Evolutionary conservation across 1,140 invertebrate genomes (phyloP).

Genomic region (Harlomillsia oculata): DNA sequence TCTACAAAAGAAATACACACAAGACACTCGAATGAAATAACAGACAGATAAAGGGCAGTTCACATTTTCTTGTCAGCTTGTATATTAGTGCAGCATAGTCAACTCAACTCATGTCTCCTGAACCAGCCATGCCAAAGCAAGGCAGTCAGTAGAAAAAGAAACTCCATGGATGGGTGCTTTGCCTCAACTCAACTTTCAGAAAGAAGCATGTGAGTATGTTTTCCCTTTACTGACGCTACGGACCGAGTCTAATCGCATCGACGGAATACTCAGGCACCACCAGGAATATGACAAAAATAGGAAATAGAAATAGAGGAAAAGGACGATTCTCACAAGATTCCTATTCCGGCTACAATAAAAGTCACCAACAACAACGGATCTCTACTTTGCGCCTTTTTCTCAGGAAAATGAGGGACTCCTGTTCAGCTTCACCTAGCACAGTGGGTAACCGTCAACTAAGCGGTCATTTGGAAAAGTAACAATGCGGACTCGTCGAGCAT

Average conservation of each 20-base stretch:
- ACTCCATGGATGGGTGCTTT: not conserved
- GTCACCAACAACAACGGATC: conserved; percentile 3
- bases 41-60: not conserved
- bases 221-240: not conserved
- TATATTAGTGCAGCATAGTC: not conserved
- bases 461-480: conserved; percentile 15
- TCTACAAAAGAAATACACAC: conserved; percentile 37
- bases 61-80: conserved; percentile 5
- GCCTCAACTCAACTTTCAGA: not conserved
- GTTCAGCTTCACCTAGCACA: not conserved
- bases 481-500: not conserved
- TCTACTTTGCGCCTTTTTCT: not conserved
- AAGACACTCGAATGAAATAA: conserved; percentile 12
- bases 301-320: conserved; percentile 11
- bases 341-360: not conserved
- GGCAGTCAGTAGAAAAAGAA: not conserved
- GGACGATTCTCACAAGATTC: conserved; percentile 1
- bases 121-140: too few species aligned
- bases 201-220: not conserved
- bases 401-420: not conserved
- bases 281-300: too few species aligned
- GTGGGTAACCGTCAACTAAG: conserved; percentile 3
- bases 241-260: conserved; percentile 12
- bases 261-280: too few species aligned
- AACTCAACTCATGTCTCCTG: conserved; percentile 1